Evolutionary conservation across 1,140 invertebrate genomes (phyloP), one percentile per base, ranked within the genome.

Genomic region (Drosophila kohkoa): DNA sequence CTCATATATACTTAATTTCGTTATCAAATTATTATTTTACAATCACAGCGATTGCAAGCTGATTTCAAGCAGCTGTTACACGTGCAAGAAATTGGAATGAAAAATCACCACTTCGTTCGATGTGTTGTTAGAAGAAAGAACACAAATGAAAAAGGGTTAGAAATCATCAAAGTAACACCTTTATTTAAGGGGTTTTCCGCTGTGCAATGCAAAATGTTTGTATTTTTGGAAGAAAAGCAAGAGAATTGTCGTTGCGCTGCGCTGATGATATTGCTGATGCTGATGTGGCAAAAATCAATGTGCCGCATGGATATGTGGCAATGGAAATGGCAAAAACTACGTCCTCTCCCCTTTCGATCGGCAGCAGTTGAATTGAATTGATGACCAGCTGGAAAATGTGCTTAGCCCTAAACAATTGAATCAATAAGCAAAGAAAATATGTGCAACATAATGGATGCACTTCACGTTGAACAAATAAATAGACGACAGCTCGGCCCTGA

Each of bases 331-430:
- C 63, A 51, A 67, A 25, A 62, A 25, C 38, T 46, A 1, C 38
- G 43, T 25, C 54, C 73, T 35, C 28, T 35, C 80, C 73, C 77
- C 58, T 71, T 75, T 66, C 49, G 49, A 38, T 28, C 62, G 55
- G 70, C 74, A 59, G 66, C 76, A 87, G 72, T 79, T 77, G 74
- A 77, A 77, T 73, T 55, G 45, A 67, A 77, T 77, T 32, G 63
- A 70, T 89, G 75, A 79, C 70, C 85, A 88, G 85, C 77, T 88
- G 85, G 77, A 85, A 88, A 83, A 63, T 77, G 52, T 51, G 66
- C 51, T 71, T 74, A 68, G 73, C 52, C 70, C 55, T 65, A 68
- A 68, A 75, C 70, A 79, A 87, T 86, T 68, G 83, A 71, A 46
- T 62, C 32, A 48, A 62, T 62, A 51, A 43, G 13, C 30, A 70